Evolutionary conservation across 2,113 vertebrate species (phyloP).

Genomic region (Oceanodroma tethys): DNA sequence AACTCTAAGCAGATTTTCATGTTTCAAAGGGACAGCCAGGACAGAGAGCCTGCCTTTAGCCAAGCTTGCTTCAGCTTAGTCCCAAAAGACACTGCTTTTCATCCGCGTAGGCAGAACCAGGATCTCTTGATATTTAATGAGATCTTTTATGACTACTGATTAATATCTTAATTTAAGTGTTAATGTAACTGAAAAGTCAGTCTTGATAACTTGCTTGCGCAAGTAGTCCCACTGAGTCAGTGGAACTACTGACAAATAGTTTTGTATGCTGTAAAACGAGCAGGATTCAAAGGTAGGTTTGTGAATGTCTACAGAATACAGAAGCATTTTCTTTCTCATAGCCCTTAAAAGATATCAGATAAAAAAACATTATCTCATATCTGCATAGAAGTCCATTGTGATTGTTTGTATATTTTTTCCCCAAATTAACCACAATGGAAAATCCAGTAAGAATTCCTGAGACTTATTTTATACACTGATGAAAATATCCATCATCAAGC

Average conservation of each 20-base stretch:
- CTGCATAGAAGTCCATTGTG: neutral
- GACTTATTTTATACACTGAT: neutral
- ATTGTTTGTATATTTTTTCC: neutral
- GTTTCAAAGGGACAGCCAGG: neutral
- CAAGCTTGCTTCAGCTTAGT: neutral
- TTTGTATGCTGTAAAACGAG: neutral
- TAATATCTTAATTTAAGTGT: neutral
- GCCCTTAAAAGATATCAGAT: neutral
- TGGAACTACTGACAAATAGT: neutral
- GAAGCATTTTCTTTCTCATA: neutral
- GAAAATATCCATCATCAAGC: neutral
- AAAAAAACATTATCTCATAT: neutral
- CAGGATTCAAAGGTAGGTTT: neutral
- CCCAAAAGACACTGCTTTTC: neutral
- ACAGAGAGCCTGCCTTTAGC: neutral
- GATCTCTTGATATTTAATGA: neutral
- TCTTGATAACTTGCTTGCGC: neutral
- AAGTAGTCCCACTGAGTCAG: neutral
- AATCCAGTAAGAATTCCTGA: neutral
- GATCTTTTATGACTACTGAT: neutral
- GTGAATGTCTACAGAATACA: neutral
- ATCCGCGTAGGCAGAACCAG: neutral
- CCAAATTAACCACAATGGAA: neutral
- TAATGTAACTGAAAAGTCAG: neutral
- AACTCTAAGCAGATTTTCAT: slow-evolving; percentile 24